Evolutionary conservation across 2,797 vertebrate species (phyloP), one percentile per base, ranked within the genome.

Genomic region (Arctocebus calabarensis): DNA sequence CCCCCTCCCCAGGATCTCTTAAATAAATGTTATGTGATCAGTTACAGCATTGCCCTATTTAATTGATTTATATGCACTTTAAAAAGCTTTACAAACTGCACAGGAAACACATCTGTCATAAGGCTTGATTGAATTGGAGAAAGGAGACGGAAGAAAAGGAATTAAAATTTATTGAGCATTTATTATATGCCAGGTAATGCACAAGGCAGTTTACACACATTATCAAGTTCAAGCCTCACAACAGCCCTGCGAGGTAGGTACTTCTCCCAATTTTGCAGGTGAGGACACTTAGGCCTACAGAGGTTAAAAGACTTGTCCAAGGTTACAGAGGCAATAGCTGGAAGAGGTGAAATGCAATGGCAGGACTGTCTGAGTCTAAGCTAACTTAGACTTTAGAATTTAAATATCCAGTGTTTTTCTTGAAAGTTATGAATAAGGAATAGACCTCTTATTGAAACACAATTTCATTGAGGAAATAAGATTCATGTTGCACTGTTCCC

Each of bases 11-110:
- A 17, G 34, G 52, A 96, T 91, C 96, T 91, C 91, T 96, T 96
- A 97, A 96, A 96, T 95, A 97, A 96, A 97, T 86, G 86, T 91
- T 96, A 95, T 68, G 66, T 87, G 96, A 96, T 95, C 96, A 89
- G 92, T 95, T 96, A 96, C 84, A 64, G 89, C 94, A 84, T 91
- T 74, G 83, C 85, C 96, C 96, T 95, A 94, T 97, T 96, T 97
- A 95, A 97, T 96, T 97, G 97, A 97, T 97, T 97, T 96, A 97
- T 96, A 94, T 87, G 94, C 95, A 96, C 94, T 97, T 96, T 95
- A 64, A 89, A 91, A 97, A 95, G 96, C 94, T 96, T 97, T 97
- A 93, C 81, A 84, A n/a, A n/a, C 91, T 75, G 82, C 68, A 84
- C 57, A 45, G 84, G 88, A 96, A 97, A 96, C 91, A 95, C 92